Base-by-base conservation (phyloP, 2,888 invertebrate species). In the Cetonia aurata region DNA sequence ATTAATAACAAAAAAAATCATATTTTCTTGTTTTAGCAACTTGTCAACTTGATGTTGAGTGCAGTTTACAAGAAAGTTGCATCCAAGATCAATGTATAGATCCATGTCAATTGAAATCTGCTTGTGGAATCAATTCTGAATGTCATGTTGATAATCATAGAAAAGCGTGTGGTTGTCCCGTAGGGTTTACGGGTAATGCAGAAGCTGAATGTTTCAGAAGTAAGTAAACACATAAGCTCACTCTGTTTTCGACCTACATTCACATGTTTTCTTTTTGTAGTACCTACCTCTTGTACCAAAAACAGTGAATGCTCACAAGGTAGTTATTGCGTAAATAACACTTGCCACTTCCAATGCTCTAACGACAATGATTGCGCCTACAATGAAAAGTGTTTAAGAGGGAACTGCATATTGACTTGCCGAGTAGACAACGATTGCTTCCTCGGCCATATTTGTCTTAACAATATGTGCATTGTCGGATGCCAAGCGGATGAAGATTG, bases 401-500 rank as follows among this genome's bases (percentile, higher is more conserved):
- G 92, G 75, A 91, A 90, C 78, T 96, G 96, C 82, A 89, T 94
- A 89, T 90, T 96, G 70, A 96, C 96, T 2, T 96, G 96, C 80
- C 90, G 95, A 57, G 91, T 95, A 0, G 96, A 96, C 81, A 95
- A 96, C 79, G 96, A 96, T 79, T 96, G 96, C 79, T 96, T 96
- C 89, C 86, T 96, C 71, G 96, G 96, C 0, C 95, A 96, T 79
- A 94, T 96, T 75, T 96, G 96, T 80, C 85, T 95, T 69, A 90
- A 91, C 79, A 95, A 94, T 79, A 93, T 93, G 85, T 96, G 96
- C 80, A 89, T 93, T 71, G 92, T 92, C 76, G 96, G 96, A 46
- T 96, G 96, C 80, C 91, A 94, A 75, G 89, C 89, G 15, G 94
- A 96, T 79, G 95, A 94, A 77, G 96, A 96, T 81, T 96, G 96